phyloP scores from a whole-genome alignment of 2,888 invertebrate genomes.

The Pachydiplax longipennis region DNA sequence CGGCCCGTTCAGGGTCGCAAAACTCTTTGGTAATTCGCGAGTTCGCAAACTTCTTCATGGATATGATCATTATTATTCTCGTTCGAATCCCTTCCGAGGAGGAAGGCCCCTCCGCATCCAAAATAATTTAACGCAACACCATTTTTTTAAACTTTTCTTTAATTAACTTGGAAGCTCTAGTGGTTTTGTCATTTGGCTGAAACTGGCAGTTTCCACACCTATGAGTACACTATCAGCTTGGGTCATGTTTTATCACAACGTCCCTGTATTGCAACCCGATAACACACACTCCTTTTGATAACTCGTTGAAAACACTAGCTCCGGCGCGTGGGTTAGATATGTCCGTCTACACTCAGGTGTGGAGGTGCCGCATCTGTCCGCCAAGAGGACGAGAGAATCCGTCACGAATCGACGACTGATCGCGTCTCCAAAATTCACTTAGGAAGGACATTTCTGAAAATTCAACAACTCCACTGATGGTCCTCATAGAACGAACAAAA shows the following conservation, averaged over 20 bases:
- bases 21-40: constrained; percentile 30
- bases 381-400: too few relatives aligned
- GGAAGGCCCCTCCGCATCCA: too few relatives aligned
- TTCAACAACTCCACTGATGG: too few relatives aligned
- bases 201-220: not conserved
- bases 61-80: not conserved
- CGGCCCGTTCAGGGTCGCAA: not conserved
- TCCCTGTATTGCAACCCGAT: constrained; percentile 21
- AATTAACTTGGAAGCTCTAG: constrained; percentile 33
- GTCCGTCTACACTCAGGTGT: too few relatives aligned
- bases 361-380: too few relatives aligned
- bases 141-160: not conserved
- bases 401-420: too few relatives aligned
- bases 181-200: constrained; percentile 9
- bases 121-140: too few relatives aligned
- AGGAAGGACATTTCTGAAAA: too few relatives aligned
- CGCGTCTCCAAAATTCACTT: too few relatives aligned
- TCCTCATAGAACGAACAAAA: too few relatives aligned
- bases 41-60: not conserved
- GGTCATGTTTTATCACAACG: constrained; percentile 9
- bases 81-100: not conserved
- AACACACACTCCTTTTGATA: not conserved
- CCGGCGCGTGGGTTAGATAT: too few relatives aligned
- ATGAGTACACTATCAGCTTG: not conserved
- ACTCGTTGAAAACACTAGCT: not conserved